Base-by-base conservation (phyloP, 2,797 vertebrate genomes). In the Scarus forsteni region DNA sequence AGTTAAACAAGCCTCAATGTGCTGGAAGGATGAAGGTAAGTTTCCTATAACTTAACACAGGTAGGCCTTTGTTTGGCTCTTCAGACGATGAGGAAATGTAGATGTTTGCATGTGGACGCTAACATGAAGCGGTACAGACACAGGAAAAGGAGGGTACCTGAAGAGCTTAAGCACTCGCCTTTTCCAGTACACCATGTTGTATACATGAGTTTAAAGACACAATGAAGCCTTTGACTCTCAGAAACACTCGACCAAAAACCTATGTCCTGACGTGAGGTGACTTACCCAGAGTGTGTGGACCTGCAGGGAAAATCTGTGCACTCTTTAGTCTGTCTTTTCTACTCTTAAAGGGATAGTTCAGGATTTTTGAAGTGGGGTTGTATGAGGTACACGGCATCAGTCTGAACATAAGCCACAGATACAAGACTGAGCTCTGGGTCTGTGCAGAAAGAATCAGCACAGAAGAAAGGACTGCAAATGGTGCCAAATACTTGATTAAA, bases 21-120 rank as follows among this genome's bases (percentile, higher is more conserved):
- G 75, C 85, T 86, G 89, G 89, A 91, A 80, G 75, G 51, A 80
- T 48, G 48, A 53, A 81, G 80, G 82, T 81, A 81, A 85, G 83
- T 91, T 90, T 88, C 85, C 87, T 49, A 70, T 66, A 49, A 69
- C 53, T 64, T 35, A 8, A 74, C 83, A 91, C 85, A 91, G 88
- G 89, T 88, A 81, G 79, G 84, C 42, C 87, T 90, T 92, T 90
- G 89, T 92, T 71, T 70, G 60, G 68, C 70, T 46, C 46, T 7
- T 71, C 81, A 73, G 81, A 77, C 85, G 49, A 34, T 57, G 60
- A 81, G 75, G 83, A 85, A 82, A 77, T 38, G 71, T 82, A 79
- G 75, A 80, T 57, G 81, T 79, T 61, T 88, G 80, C 27, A 79
- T 52, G 81, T 80, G 71, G 70, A 80, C 71, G 58, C 64, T 49